Evolutionary conservation across 2,113 vertebrate genomes (phyloP).

Genomic region (Anser cygnoides): DNA sequence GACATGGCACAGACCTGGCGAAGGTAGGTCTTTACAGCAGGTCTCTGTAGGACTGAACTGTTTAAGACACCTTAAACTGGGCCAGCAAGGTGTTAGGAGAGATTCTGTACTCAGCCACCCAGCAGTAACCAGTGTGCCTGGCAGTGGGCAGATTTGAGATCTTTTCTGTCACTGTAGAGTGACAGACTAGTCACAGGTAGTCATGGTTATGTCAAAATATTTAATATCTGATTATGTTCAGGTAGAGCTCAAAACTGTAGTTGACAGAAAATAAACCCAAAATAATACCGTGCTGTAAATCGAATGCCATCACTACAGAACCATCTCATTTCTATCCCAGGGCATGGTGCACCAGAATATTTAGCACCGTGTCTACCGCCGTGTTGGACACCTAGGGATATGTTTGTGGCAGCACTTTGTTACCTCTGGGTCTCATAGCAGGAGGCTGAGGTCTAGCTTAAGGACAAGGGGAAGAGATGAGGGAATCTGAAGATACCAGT

Average conservation of each 20-base stretch:
- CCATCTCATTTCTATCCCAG: not conserved
- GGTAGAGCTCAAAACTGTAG: not conserved
- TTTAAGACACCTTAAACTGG: not conserved
- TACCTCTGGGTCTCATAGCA: not conserved
- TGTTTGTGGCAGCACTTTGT: not conserved
- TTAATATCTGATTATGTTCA: not conserved
- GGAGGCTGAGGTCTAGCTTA: not conserved
- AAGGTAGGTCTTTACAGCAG: not conserved
- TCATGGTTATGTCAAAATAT: not conserved
- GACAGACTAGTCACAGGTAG: not conserved
- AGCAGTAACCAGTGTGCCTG: not conserved
- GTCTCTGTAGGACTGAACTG: not conserved
- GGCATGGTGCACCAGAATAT: not conserved
- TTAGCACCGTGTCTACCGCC: not conserved
- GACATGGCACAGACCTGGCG: not conserved
- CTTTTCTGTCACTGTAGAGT: not conserved
- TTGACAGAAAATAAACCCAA: not conserved
- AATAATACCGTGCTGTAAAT: not conserved
- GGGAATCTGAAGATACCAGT: not conserved
- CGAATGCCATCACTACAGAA: not conserved
- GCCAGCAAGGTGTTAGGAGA: not conserved
- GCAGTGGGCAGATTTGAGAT: not conserved
- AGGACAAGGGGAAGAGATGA: not conserved
- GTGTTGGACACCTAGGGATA: not conserved
- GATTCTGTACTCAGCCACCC: not conserved